Base-by-base conservation (phyloP, 2,113 vertebrate genomes). In the Nematolebias whitei region DNA sequence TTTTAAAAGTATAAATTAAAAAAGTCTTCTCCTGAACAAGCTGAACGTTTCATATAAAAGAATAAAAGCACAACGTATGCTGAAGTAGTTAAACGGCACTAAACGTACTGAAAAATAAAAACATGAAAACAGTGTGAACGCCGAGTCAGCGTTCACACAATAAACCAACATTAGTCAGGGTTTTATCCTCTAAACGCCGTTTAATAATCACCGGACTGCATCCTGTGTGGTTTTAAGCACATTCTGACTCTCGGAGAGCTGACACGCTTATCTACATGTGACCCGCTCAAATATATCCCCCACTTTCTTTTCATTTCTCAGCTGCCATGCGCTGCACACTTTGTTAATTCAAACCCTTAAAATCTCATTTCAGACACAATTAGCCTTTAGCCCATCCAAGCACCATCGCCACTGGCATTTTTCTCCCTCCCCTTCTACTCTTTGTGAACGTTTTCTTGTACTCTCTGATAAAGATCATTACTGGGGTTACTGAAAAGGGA, bases 321-420 rank as follows among this genome's bases (percentile, higher is more conserved):
- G 78, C 71, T 32, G 55, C 72, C 14, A 13, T 43, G 74, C 32
- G 45, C 68, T 60, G 64, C 83, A 68, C 79, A 76, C 84, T 87
- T 76, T 61, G 74, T 78, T 92, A 89, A 92, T 91, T 90, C 83
- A 79, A 66, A 82, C 65, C 73, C 88, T 91, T 90, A 89, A 92
- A 91, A 90, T 87, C 87, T 91, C 70, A 90, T 92, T 91, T 90
- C 81, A 85, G 84, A 90, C 67, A 86, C 88, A 91, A 92, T 92
- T 92, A 92, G 87, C 90, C 90, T 92, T 90, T 89, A 88, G 84
- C 89, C 87, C 79, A 80, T 78, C 78, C 67, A 44, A 68, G 81
- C 71, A 60, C 60, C 18, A 35, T 68, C 43, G 60, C 70, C 85
- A 40, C 48, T 56, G 73, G 64, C 49, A 54, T 63, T 47, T 49